phyloP scores from a whole-genome alignment of 2,113 vertebrate genomes.

The Catharus fuscescens region DNA sequence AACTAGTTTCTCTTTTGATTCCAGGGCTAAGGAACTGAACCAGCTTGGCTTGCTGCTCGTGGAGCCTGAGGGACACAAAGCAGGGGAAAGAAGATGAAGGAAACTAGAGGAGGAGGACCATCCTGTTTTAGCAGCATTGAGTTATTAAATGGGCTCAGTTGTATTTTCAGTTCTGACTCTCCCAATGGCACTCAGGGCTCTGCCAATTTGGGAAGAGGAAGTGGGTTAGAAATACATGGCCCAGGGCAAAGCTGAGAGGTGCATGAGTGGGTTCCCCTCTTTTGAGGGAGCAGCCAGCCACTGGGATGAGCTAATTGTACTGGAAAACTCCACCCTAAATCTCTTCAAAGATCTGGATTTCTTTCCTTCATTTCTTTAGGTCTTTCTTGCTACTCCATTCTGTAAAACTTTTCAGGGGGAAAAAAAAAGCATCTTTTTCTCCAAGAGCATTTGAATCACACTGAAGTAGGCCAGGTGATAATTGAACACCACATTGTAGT shows the following conservation, averaged over 20 bases:
- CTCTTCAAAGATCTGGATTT: not conserved
- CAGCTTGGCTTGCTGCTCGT: not conserved
- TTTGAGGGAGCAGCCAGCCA: not conserved
- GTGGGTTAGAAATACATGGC: not conserved
- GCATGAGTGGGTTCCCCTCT: not conserved
- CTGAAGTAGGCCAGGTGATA: slow-evolving; percentile 50
- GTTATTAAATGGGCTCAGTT: not conserved
- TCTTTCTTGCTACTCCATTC: not conserved
- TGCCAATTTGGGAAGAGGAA: not conserved
- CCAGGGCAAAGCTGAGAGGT: not conserved
- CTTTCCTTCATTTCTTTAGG: not conserved
- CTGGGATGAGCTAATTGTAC: not conserved
- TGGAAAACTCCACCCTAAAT: not conserved
- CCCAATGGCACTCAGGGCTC: fast-evolving
- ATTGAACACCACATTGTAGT: not conserved
- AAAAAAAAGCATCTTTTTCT: not conserved
- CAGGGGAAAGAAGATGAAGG: not conserved
- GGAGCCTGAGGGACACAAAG: not conserved
- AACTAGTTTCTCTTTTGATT: not conserved
- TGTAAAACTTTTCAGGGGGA: not conserved
- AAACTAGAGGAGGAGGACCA: not conserved
- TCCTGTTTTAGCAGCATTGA: not conserved
- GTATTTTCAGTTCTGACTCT: not conserved
- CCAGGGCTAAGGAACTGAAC: not conserved
- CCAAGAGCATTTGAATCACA: slow-evolving; percentile 29